Conservation (phyloP, 2,797 vertebrate species). For the Helostoma temminkii region DNA sequence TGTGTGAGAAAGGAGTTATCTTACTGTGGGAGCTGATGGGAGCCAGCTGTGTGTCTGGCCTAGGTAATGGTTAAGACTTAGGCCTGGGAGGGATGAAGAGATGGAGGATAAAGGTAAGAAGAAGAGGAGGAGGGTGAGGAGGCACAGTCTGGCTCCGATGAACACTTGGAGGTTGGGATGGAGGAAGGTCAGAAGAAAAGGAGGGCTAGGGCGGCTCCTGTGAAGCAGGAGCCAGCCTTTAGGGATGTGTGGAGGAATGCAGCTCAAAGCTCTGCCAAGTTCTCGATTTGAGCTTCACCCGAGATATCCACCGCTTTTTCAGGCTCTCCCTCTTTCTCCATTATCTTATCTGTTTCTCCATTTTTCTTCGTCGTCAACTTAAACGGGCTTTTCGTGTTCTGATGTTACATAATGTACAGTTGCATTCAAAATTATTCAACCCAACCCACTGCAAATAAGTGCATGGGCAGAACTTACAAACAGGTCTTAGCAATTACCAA, state of each 20-base stretch:
- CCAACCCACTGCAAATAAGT: too few relatives aligned
- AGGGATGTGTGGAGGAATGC: conserved; percentile 69
- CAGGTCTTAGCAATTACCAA: too few relatives aligned
- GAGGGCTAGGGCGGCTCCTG: conserved; percentile 33
- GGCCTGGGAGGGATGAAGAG: conserved; percentile 45
- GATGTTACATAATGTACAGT: too few relatives aligned
- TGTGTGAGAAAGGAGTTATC: conserved; percentile 54
- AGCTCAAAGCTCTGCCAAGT: conserved; percentile 64
- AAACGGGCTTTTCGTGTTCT: too few relatives aligned
- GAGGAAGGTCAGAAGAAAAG: conserved; percentile 28
- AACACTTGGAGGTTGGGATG: conserved; percentile 27
- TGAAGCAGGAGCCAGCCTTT: conserved; percentile 62
- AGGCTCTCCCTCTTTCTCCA: too few relatives aligned
- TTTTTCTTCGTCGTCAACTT: too few relatives aligned
- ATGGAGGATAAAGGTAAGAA: conserved; percentile 32
- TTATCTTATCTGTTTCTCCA: too few relatives aligned
- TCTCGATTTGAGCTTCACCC: conserved; percentile 44
- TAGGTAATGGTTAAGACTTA: conserved; percentile 40
- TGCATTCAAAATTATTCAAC: too few relatives aligned
- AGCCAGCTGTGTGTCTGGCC: conserved; percentile 73
- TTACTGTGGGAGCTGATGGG: conserved; percentile 68
- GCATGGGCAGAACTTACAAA: too few relatives aligned
- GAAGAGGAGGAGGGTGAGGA: conserved; percentile 7
- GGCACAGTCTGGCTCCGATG: conserved; percentile 50
- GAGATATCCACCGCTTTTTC: conserved; percentile 45